Base-by-base conservation (phyloP, 1,140 invertebrate species). In the Drosophila erecta region DNA sequence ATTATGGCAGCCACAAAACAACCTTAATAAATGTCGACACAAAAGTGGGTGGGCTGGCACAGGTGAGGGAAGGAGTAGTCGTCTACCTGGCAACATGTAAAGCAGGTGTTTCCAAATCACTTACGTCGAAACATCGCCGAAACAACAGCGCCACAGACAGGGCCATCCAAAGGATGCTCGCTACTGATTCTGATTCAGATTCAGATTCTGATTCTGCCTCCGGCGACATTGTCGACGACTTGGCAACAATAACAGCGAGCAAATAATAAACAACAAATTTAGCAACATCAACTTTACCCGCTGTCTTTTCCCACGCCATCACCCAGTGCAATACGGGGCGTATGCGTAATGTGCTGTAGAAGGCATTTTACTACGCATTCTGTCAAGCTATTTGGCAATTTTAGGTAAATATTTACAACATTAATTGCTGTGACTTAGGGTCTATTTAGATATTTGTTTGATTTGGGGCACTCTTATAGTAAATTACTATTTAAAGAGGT, bases 21-120 rank as follows among this genome's bases (percentile, higher is more conserved):
- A 37, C 58, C 79, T 83, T 87, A 89, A 89, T 87, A 87, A 87
- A 89, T 87, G 84, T 87, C 72, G 84, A 79, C 84, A 80, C 83
- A 83, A 83, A 87, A 15, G 47, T 10, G 47, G 65, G 51, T 22
- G 54, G 54, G 57, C 22, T 20, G 12, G 22, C 2, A 7, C 0
- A 2, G 33, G 47, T 22, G n/a, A 37, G 17, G 20, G 24, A 44
- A 47, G 49, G 49, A n/a, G 57, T 44, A 66, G 64, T 43, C 65
- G 67, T 60, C 69, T 78, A 71, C 69, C 78, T 75, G 76, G 81
- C 78, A 85, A 73, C 84, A 89, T 89, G 84, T 79, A 83, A 83
- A 87, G 83, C 83, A 87, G 83, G 83, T 87, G 83, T 87, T 79
- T 83, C 83, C 67, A 87, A 87, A 87, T 87, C 83, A 87, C 83